A percentile compares a stretch with the other conserved stretches of the same genome.
phyloP scores from a whole-genome alignment of 2,888 invertebrate genomes.

The Orchesella flavescens region DNA sequence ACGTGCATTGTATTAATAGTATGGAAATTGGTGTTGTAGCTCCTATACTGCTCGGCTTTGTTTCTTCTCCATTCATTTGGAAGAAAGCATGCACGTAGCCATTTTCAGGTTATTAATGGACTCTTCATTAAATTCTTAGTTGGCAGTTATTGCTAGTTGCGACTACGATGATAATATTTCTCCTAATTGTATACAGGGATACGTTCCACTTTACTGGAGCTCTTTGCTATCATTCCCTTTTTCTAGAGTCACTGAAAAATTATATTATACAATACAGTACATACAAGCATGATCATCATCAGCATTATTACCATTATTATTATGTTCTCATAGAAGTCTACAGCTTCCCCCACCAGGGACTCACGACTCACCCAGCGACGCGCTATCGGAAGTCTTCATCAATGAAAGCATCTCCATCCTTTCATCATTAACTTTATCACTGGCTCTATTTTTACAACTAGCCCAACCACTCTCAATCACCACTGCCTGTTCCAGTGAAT shows the following conservation, averaged over 20 bases:
- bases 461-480: not conserved
- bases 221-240: not conserved
- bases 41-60: not conserved
- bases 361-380: no score
- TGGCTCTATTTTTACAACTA: constrained; percentile 2
- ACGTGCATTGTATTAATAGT: not conserved
- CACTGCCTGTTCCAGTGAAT: not conserved
- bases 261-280: not conserved
- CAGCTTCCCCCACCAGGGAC: not conserved
- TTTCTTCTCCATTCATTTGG: not conserved
- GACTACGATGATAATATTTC: constrained; percentile 20
- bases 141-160: constrained; percentile 39
- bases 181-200: constrained; percentile 1
- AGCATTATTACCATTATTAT: not conserved
- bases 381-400: constrained; percentile 23
- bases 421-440: constrained; percentile 17
- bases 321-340: not conserved
- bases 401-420: constrained; percentile 33
- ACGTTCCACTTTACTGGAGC: not conserved
- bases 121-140: constrained; percentile 35
- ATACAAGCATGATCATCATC: not conserved
- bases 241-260: not conserved
- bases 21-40: not conserved
- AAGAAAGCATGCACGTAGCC: not conserved
- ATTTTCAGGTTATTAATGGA: constrained; percentile 22